Conservation (phyloP, 2,113 vertebrate genomes). For the Channa argus region DNA sequence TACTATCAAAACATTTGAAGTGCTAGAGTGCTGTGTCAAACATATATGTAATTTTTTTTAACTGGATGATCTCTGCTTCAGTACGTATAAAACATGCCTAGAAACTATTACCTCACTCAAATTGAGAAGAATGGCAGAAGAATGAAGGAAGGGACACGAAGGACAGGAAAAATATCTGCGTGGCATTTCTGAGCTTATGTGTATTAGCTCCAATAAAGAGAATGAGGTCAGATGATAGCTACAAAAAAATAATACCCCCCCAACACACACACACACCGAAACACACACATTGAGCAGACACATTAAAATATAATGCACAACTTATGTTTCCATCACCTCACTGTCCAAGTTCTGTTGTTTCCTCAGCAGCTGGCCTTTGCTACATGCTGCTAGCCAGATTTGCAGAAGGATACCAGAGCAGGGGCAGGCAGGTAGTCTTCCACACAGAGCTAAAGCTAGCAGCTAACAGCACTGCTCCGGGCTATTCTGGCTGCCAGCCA, state of each 20-base stretch:
- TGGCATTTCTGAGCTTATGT: constrained; percentile 63
- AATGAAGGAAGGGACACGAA: constrained; percentile 11
- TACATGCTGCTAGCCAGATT: constrained; percentile 17
- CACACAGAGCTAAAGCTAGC: constrained; percentile 56
- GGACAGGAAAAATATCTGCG: constrained; percentile 51
- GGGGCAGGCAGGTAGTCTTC: constrained; percentile 43
- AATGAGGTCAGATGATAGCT: constrained; percentile 58
- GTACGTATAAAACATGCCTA: no score
- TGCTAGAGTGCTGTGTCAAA: no score
- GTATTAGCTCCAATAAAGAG: constrained; percentile 57
- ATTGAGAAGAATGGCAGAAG: constrained; percentile 14
- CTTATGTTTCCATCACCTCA: constrained; percentile 46
- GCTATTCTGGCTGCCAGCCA: constrained; percentile 70
- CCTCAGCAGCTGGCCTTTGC: constrained; percentile 39
- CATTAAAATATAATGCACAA: constrained; percentile 17
- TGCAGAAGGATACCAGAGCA: constrained; percentile 23
- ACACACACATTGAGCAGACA: constrained; percentile 19
- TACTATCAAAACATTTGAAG: no score
- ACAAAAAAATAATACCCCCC: constrained; percentile 42
- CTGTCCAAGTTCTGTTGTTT: constrained; percentile 48
- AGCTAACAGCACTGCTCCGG: constrained; percentile 59
- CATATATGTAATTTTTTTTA: no score
- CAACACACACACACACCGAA: no score
- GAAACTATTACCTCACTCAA: no score
- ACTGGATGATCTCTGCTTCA: no score